A percentile compares a stretch with the other conserved stretches of the same genome.
phyloP scores from a whole-genome alignment of 37 sponge, comb jelly and placozoan genomes.

The Mnemiopsis leidyi region DNA sequence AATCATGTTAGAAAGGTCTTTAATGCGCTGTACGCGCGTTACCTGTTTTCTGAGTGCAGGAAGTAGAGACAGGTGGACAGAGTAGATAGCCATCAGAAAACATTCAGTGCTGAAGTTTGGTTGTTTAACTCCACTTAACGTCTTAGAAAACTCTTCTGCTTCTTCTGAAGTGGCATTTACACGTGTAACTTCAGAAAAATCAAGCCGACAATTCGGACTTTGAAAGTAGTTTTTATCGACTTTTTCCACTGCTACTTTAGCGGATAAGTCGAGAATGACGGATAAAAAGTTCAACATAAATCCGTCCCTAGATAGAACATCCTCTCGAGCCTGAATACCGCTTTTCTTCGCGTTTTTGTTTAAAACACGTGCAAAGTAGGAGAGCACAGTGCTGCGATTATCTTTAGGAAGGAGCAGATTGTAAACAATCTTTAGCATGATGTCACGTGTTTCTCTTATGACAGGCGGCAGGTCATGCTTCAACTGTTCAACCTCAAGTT shows the following conservation, averaged over 20 bases:
- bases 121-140: slow-evolving; percentile 47
- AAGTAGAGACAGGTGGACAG: slow-evolving; percentile 75
- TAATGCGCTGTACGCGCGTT: slow-evolving; percentile 67
- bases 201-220: background rate
- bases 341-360: slow-evolving; percentile 67
- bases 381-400: slow-evolving; percentile 67
- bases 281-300: slow-evolving; percentile 78
- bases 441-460: background rate
- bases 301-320: slow-evolving; percentile 69
- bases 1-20: slow-evolving; percentile 63
- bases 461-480: slow-evolving; percentile 19
- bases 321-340: slow-evolving; percentile 51
- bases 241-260: slow-evolving; percentile 72
- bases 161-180: slow-evolving; percentile 39
- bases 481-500: background rate
- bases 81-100: slow-evolving; percentile 82
- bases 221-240: slow-evolving; percentile 70
- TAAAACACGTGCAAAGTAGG: slow-evolving; percentile 71
- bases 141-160: background rate
- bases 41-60: slow-evolving; percentile 69
- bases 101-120: slow-evolving; percentile 93
- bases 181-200: slow-evolving; percentile 38
- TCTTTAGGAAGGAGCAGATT: slow-evolving; percentile 72
- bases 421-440: slow-evolving; percentile 69
- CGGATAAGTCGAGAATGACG: slow-evolving; percentile 76